Percentiles rank a stretch among this genome's conserved stretches.
These are phyloP conservation scores for Plotosus lineatus DNA, from an alignment of 2,113 vertebrate species.

Conservation along the genomic window DNA sequence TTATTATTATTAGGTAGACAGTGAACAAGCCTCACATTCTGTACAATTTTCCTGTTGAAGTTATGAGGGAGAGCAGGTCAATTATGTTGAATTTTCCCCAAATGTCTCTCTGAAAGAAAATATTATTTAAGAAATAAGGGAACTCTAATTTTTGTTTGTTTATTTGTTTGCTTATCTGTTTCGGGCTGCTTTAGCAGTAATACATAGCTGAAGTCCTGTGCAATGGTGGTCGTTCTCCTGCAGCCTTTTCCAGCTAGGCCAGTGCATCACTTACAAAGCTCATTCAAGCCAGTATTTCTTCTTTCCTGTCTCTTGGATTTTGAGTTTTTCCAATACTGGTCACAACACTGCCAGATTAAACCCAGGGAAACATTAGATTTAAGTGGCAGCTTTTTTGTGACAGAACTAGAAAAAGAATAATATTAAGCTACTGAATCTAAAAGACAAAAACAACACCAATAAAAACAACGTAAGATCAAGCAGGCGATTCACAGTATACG, in stretches of 20 bases:
- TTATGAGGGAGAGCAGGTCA: slow-evolving; percentile 13
- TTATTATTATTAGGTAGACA: slow-evolving; percentile 62
- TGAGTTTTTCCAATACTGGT: slow-evolving; percentile 69
- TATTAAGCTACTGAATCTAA: slow-evolving; percentile 69
- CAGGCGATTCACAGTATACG: slow-evolving; percentile 55
- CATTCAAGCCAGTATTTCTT: slow-evolving; percentile 50
- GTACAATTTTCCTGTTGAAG: slow-evolving; percentile 37
- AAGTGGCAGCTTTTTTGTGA: slow-evolving; percentile 70
- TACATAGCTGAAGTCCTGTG: slow-evolving; percentile 51
- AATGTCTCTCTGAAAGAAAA: slow-evolving; percentile 69
- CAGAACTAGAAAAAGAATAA: slow-evolving; percentile 57
- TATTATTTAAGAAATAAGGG: slow-evolving; percentile 69
- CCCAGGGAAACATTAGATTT: slow-evolving; percentile 71
- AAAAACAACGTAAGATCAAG: slow-evolving; percentile 34
- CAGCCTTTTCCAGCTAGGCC: slow-evolving; percentile 36
- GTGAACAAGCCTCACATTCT: slow-evolving; percentile 59
- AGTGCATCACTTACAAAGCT: slow-evolving; percentile 34
- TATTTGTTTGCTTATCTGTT: too few species aligned
- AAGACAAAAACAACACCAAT: slow-evolving; percentile 50
- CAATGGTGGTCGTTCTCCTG: slow-evolving; percentile 46
- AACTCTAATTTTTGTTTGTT: slow-evolving; percentile 50
- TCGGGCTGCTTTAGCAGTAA: slow-evolving; percentile 59
- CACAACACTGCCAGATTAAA: slow-evolving; percentile 77
- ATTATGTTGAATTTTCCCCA: slow-evolving; percentile 50
- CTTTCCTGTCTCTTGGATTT: slow-evolving; percentile 43